Base-by-base conservation (phyloP, 2,113 vertebrate genomes). In the Hystrix cristata region DNA sequence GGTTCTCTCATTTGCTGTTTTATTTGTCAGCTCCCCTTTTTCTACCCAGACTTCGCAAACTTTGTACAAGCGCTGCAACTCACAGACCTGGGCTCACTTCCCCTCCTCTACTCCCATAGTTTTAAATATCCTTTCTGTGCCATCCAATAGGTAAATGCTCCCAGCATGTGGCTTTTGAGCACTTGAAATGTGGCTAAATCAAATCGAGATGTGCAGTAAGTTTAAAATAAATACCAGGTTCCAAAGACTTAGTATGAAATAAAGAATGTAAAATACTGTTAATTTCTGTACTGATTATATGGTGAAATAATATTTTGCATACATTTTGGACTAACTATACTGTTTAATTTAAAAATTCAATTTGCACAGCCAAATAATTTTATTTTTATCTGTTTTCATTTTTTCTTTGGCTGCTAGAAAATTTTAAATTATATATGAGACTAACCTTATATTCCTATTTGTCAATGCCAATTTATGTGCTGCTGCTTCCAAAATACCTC, bases 321-420 rank as follows among this genome's bases (percentile, higher is more conserved):
- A 86, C 86, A 72, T 72, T 80, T 72, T 34, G 27, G 34, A n/a
- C 64, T 57, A 57, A 60, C 59, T 67, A n/a, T 67, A 34, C 10
- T 64, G 31, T 34, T 67, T 27, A 62, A 62, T 57, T 57, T 60
- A 67, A 67, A 67, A 67, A 67, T n/a, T n/a, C 31, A 34, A 5
- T 5, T 67, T 62, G 60, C 18, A 60, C 59, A 60, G 59, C 59
- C 59, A 60, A 60, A 60, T 60, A 96, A 86, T 80, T 71, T 71
- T 71, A 80, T 79, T 85, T 96, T 86, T 31, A 86, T 31, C 18
- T 80, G 81, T 48, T 90, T 96, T 91, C 43, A 67, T 46, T 89
- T 85, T 90, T 72, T 43, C 67, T 67, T 67, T 69, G 27, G 43
- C 79, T 88, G n/a, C 27, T 86, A 86, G 57, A 74, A 80, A 86